Evolutionary conservation across 2,797 vertebrate genomes (phyloP).

Genomic region (Tachyglossus aculeatus): DNA sequence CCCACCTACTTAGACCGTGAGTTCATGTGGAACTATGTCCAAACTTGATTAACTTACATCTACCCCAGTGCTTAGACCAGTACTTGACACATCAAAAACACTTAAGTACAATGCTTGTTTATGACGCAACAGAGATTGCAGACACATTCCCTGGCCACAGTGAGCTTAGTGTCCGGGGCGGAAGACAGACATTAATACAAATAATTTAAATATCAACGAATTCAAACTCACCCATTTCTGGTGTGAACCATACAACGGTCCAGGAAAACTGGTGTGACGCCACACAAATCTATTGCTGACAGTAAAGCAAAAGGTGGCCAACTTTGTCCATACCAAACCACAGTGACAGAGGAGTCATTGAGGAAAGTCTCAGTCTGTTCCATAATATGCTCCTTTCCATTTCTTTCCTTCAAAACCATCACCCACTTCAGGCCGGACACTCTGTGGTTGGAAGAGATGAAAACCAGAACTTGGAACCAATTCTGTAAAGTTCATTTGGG

Average conservation of each 20-base stretch:
- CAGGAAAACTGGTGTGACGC: slow-evolving; percentile 76
- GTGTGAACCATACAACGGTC: slow-evolving; percentile 39
- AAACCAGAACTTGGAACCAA: background rate
- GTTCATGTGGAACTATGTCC: no score
- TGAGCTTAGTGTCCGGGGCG: no score
- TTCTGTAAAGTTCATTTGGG: no score
- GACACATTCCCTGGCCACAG: no score
- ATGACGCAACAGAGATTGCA: no score
- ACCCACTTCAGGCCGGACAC: slow-evolving; percentile 77
- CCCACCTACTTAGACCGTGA: no score
- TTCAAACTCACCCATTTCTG: slow-evolving; percentile 74
- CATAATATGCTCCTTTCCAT: slow-evolving; percentile 69
- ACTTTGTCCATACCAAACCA: slow-evolving; percentile 75
- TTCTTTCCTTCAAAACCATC: slow-evolving; percentile 77
- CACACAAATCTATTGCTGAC: slow-evolving; percentile 80
- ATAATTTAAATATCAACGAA: no score
- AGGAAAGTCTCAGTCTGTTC: slow-evolving; percentile 74
- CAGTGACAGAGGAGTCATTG: slow-evolving; percentile 77
- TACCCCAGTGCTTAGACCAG: no score
- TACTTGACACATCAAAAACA: no score
- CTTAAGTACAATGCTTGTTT: no score
- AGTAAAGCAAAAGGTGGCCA: slow-evolving; percentile 74
- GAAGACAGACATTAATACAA: no score
- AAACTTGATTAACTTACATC: no score
- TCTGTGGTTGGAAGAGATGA: slow-evolving; percentile 58